Percentiles rank a stretch among this genome's conserved stretches.
Conservation (phyloP, 2,113 vertebrate genomes). For the Myodes glareolus region DNA sequence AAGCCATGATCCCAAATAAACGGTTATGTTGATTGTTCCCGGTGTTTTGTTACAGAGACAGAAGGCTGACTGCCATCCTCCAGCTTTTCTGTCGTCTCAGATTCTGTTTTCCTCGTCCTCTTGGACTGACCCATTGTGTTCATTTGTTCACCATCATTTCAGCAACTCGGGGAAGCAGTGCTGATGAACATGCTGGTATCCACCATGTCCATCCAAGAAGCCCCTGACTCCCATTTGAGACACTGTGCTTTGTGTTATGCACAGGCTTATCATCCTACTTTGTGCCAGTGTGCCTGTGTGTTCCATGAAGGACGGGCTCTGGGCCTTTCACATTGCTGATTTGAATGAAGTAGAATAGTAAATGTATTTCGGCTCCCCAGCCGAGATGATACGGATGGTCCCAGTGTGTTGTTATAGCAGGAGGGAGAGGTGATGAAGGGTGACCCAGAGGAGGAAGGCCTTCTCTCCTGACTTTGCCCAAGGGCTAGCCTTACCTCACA, state of each 20-base stretch:
- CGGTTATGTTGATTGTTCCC: neutral
- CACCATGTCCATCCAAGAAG: accelerated
- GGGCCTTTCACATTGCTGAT: neutral
- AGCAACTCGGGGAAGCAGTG: neutral
- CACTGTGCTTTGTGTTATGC: neutral
- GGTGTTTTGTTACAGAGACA: neutral
- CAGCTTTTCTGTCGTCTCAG: no score
- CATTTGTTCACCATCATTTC: neutral
- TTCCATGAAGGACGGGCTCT: neutral
- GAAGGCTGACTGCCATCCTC: neutral
- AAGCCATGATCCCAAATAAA: neutral
- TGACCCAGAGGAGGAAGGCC: neutral
- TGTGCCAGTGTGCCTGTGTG: neutral
- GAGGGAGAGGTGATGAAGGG: neutral
- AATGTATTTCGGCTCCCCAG: neutral
- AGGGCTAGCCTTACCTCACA: neutral
- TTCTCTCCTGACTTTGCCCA: neutral
- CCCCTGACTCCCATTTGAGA: neutral
- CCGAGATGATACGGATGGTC: neutral
- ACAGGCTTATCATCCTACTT: neutral
- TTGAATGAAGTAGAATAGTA: neutral
- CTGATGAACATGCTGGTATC: neutral
- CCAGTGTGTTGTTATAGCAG: neutral
- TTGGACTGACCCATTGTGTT: neutral
- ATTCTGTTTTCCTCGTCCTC: neutral